phyloP scores from a whole-genome alignment of 1,140 invertebrate genomes.

The Drosophila tropicalis region DNA sequence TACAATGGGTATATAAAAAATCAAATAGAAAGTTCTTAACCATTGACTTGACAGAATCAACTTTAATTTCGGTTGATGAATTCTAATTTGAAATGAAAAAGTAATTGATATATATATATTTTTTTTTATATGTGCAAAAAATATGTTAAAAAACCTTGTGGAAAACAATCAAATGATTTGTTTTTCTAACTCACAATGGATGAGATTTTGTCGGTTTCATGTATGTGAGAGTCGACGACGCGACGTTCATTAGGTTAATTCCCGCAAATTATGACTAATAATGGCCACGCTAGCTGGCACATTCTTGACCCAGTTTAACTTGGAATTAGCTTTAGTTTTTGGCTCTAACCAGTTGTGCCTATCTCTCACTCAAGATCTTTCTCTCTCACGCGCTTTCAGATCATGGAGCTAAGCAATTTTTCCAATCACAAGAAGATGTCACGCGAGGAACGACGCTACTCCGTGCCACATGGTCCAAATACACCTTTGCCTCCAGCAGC shows the following conservation, averaged over 20 bases:
- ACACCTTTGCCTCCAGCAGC: conserved; percentile 87
- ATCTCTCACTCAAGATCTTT: conserved; percentile 28
- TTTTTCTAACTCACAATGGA: conserved; percentile 15
- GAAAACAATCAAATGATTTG: conserved; percentile 12
- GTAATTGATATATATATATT: background rate
- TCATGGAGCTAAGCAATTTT: conserved; percentile 82
- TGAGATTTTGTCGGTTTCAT: conserved; percentile 22
- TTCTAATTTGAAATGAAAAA: background rate
- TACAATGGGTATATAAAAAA: no score
- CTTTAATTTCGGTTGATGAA: background rate
- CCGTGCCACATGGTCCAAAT: conserved; percentile 88
- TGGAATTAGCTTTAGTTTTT: conserved; percentile 65
- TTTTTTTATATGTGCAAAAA: background rate
- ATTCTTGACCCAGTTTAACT: conserved; percentile 76
- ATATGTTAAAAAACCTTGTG: background rate
- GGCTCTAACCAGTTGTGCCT: conserved; percentile 32
- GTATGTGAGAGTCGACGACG: conserved; percentile 33
- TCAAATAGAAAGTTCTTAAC: background rate
- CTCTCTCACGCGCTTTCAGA: conserved; percentile 51
- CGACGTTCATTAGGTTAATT: conserved; percentile 74
- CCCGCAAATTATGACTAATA: conserved; percentile 76
- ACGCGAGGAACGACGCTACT: conserved; percentile 90
- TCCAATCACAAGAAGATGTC: conserved; percentile 80
- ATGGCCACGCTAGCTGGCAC: conserved; percentile 44
- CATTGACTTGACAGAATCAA: background rate